Evolutionary conservation across 2,888 invertebrate species (phyloP), one percentile per base, ranked within the genome.

Genomic region (Dynastes hyllus): DNA sequence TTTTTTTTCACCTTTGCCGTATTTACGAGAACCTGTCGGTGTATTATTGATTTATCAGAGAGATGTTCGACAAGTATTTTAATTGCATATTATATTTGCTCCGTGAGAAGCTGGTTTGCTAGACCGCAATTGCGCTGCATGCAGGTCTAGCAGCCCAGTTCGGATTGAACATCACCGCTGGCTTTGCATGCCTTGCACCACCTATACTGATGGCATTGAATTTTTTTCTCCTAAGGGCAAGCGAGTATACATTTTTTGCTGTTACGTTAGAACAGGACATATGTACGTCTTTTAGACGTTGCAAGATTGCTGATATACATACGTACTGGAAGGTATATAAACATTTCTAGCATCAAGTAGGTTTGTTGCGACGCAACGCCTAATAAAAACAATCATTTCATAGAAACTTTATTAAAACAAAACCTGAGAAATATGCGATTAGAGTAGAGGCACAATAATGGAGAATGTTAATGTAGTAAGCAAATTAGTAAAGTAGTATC

Each of bases 21-120:
- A 69, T 69, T 27, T 29, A 70, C 53, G 16, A 69, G 50, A 69
- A 69, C 70, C 53, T 29, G 53, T 70, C 51, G 50, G 70, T 70
- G 51, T 70, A 51, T 70, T 70, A 70, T 70, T 70, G 70, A 70
- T 70, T 70, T 70, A 70, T 70, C 70, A 70, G 53, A 70, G 51
- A 70, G 70, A 70, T 53, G 70, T 70, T 70, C 51, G 70, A 70
- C 70, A 51, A 70, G 29, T 51, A 70, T 70, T 70, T 70, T 70
- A 70, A 70, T 70, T 70, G 70, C 51, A 51, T 70, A 70, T 70
- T 70, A 70, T 70, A 70, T 70, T 70, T 70, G 70, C 70, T 29
- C 29, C 32, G 29, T n/a, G 70, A 70, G 70, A 29, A 70, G 51
- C 70, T 70, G 70, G 70, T 70, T 70, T 70, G 70, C 70, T 51